Evolutionary conservation across 2,113 vertebrate species (phyloP).

Genomic region (Neomonachus schauinslandi): DNA sequence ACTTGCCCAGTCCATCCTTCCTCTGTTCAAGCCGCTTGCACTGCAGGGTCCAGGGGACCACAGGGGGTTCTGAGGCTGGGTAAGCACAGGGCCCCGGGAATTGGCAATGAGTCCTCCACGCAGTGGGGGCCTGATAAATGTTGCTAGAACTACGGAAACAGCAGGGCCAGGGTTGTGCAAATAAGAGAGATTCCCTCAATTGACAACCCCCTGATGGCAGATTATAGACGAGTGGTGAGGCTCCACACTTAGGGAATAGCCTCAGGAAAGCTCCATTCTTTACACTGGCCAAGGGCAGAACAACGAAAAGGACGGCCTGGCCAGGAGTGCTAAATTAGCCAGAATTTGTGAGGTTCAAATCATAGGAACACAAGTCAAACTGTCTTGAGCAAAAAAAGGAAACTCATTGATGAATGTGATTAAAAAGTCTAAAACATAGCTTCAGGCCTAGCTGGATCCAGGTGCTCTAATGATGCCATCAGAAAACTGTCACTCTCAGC

Average conservation of each 20-base stretch:
- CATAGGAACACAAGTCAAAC: not conserved
- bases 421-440: not conserved
- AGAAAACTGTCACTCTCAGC: not conserved
- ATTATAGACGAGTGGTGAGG: not conserved
- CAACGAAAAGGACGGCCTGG: not conserved
- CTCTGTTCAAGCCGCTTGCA: not conserved
- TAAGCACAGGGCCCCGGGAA: not conserved
- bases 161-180: not conserved
- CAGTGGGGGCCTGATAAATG: not conserved
- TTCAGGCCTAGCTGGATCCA: constrained; percentile 55
- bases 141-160: not conserved
- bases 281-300: not conserved
- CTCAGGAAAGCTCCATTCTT: not conserved
- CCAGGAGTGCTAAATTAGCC: not conserved
- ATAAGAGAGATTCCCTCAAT: not conserved
- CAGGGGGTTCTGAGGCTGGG: not conserved
- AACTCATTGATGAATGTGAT: not conserved
- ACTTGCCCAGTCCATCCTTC: not conserved
- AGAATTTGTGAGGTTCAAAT: not conserved
- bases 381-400: constrained; percentile 6
- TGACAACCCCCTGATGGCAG: not conserved
- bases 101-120: not conserved
- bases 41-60: not conserved
- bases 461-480: not conserved
- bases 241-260: not conserved